A percentile compares a stretch with the other conserved stretches of the same genome.
Conservation (phyloP, 1,140 invertebrate genomes). For the Charaxes varanes region DNA sequence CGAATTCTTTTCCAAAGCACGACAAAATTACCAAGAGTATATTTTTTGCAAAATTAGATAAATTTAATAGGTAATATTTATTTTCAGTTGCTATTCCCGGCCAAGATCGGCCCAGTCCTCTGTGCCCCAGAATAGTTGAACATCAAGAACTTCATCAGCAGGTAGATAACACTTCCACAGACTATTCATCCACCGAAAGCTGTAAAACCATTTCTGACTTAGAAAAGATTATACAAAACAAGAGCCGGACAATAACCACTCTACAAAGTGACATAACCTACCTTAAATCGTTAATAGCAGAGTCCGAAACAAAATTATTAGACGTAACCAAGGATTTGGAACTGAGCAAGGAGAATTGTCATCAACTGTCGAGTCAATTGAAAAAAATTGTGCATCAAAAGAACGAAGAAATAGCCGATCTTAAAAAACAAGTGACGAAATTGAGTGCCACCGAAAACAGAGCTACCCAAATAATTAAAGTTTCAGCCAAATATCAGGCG, state of each 20-base stretch:
- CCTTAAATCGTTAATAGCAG: slow-evolving; percentile 49
- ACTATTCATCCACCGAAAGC: slow-evolving; percentile 48
- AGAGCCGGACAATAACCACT: slow-evolving; percentile 50
- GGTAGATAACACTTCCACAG: slow-evolving; percentile 51
- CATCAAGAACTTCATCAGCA: slow-evolving; percentile 32
- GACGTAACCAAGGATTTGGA: slow-evolving; percentile 54
- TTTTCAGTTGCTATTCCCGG: slow-evolving; percentile 33
- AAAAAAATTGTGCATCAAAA: slow-evolving; percentile 63
- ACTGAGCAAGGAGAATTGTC: slow-evolving; percentile 49
- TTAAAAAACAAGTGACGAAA: slow-evolving; percentile 55
- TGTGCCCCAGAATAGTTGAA: slow-evolving; percentile 24
- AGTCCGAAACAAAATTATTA: slow-evolving; percentile 54
- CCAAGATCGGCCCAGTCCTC: slow-evolving; percentile 29
- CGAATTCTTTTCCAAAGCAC: too few relatives aligned
- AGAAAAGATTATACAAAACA: slow-evolving; percentile 58
- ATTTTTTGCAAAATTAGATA: too few relatives aligned
- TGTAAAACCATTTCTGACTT: slow-evolving; percentile 56
- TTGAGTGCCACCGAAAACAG: slow-evolving; percentile 57
- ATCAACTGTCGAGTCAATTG: slow-evolving; percentile 52
- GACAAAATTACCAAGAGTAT: too few relatives aligned
- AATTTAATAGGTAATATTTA: too few relatives aligned
- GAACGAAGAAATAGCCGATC: slow-evolving; percentile 60
- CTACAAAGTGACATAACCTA: slow-evolving; percentile 55
- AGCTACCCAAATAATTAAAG: slow-evolving; percentile 60
- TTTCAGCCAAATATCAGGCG: slow-evolving; percentile 61